Evolutionary conservation across 2,113 vertebrate genomes (phyloP).

Genomic region (Fregetta grallaria): DNA sequence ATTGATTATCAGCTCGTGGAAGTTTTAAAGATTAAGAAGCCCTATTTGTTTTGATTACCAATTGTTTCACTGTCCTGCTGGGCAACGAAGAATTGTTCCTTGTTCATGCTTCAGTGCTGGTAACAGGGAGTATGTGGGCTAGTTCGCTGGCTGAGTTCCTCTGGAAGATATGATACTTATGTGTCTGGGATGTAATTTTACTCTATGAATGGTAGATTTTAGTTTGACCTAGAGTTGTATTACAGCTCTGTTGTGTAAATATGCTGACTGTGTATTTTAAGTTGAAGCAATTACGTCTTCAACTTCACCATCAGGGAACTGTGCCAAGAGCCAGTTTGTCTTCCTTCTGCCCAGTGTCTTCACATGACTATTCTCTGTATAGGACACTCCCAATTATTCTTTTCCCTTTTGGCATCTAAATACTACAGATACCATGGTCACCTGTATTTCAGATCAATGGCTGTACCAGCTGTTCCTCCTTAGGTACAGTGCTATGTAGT

Average conservation of each 20-base stretch:
- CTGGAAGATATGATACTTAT: neutral
- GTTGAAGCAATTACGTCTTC: neutral
- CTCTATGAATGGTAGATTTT: neutral
- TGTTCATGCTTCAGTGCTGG: neutral
- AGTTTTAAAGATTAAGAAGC: neutral
- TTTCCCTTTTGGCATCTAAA: neutral
- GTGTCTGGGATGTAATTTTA: neutral
- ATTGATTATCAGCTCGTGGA: neutral
- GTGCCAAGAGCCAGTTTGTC: neutral
- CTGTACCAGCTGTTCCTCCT: neutral
- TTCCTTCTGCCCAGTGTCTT: neutral
- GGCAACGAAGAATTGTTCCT: neutral
- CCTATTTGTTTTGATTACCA: neutral
- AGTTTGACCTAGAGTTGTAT: neutral
- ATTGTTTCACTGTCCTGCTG: neutral
- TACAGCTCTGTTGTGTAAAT: neutral
- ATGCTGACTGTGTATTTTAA: neutral
- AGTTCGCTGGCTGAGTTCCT: neutral
- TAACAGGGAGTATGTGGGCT: neutral
- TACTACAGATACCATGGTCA: neutral
- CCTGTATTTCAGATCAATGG: neutral
- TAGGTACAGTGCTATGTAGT: neutral
- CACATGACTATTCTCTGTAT: neutral
- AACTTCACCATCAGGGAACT: neutral
- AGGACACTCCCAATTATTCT: neutral